Evolutionary conservation across 2,797 vertebrate genomes (phyloP), one percentile per base, ranked within the genome.

Genomic region (Macropus fuliginosus): DNA sequence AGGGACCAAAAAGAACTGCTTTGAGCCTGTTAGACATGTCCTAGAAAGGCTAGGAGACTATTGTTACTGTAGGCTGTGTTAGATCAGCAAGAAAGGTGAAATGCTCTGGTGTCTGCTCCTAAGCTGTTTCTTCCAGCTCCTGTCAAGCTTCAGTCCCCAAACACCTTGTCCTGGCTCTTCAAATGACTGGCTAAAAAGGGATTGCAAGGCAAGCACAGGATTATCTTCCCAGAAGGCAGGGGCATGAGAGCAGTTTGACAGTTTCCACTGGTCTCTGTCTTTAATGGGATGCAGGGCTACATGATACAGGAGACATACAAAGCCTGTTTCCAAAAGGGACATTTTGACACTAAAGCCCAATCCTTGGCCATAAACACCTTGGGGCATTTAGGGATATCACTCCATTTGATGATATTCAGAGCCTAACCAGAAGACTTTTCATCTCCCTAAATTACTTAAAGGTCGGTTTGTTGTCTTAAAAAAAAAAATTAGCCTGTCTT

Each of bases 191-290:
- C 21, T 95, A 93, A 95, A 96, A 59, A 59, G 56, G 8, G 50
- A 56, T 24, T 96, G 81, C 34, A 62, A 92, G 66, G 92, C 91
- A 94, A 81, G 91, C 90, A 59, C 29, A 90, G 62, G 87, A 94
- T 89, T n/a, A 92, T 92, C 21, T 93, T 95, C n/a, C 46, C 27
- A 50, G 92, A 93, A 34, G 91, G 24, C 54, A 52, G 54, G 91
- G 54, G 31, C 59, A 66, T 91, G 24, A 29, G 89, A 56, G 27
- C 29, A 31, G n/a, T 74, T 93, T 93, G 94, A 55, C 92, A 91
- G 96, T 92, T 95, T 95, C 74, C 55, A 54, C 56, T 46, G n/a
- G 56, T 92, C 62, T 93, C 40, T 93, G 46, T 96, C 94, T 96
- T 95, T 94, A 97, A 94, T 94, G 92, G 91, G 59, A 96, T 96